Evolutionary conservation across 1,140 invertebrate genomes (phyloP).

Genomic region (Atta texana): DNA sequence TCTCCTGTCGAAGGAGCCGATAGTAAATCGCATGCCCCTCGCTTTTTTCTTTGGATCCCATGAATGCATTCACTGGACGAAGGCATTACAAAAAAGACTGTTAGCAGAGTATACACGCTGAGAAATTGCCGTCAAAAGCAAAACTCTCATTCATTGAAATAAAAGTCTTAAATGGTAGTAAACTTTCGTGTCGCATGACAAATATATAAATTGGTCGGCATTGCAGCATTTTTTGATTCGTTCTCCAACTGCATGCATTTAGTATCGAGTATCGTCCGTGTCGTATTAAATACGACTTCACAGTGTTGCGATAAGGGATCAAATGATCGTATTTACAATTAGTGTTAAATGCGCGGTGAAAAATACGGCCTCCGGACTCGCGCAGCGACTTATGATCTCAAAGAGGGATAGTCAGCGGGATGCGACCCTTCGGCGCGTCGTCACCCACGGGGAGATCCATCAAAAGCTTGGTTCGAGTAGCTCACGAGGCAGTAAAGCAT

Average conservation of each 20-base stretch:
- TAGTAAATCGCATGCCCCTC: constrained; percentile 66
- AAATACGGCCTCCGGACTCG: constrained; percentile 11
- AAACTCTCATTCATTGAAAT: constrained; percentile 27
- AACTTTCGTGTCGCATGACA: constrained; percentile 52
- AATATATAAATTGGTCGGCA: constrained; percentile 62
- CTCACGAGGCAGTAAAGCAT: constrained; percentile 78
- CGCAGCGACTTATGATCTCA: constrained; percentile 1
- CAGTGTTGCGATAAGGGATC: constrained; percentile 10
- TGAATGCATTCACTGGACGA: constrained; percentile 46
- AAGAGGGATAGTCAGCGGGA: constrained; percentile 29
- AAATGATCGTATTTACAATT: not conserved
- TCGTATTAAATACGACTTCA: constrained; percentile 9
- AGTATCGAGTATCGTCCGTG: not conserved
- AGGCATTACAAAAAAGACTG: constrained; percentile 61
- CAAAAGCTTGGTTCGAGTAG: constrained; percentile 66
- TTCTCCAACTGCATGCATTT: not conserved
- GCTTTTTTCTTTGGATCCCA: constrained; percentile 37
- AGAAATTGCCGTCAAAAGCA: constrained; percentile 16
- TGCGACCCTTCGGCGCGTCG: constrained; percentile 33
- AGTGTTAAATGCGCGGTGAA: constrained; percentile 2
- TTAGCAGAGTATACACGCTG: constrained; percentile 57
- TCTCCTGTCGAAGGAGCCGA: constrained; percentile 33
- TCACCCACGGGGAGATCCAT: constrained; percentile 67
- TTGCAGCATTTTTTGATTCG: not conserved
- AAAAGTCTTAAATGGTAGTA: not conserved